A percentile compares a stretch with the other conserved stretches of the same genome.
Conservation (phyloP, 2,888 invertebrate genomes). For the Beris chalybata region DNA sequence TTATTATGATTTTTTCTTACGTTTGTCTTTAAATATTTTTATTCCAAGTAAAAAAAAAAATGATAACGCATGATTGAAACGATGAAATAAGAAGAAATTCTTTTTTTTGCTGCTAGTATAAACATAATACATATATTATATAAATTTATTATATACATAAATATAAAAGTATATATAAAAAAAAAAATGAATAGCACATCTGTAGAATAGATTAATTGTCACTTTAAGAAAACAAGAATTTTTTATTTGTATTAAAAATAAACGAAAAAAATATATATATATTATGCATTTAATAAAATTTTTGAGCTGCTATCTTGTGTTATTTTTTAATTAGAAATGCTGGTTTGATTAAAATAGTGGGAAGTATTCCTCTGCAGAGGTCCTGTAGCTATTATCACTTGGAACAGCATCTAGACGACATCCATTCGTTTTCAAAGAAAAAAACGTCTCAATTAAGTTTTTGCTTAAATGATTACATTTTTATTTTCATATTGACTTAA, state of each 20-base stretch:
- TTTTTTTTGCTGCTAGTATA: constrained; percentile 13
- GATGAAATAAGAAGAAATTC: neutral
- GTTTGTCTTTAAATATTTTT: neutral
- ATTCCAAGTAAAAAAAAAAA: neutral
- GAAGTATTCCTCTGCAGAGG: too few relatives aligned
- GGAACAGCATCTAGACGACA: too few relatives aligned
- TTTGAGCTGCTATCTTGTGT: constrained; percentile 32
- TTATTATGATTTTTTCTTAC: too few relatives aligned
- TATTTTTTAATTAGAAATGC: too few relatives aligned
- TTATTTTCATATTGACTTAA: too few relatives aligned
- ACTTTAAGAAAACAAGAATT: constrained; percentile 27
- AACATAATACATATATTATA: constrained; percentile 8
- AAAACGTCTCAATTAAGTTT: too few relatives aligned
- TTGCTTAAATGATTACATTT: too few relatives aligned
- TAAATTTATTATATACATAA: constrained; percentile 16
- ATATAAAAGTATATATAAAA: neutral
- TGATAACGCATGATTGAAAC: constrained; percentile 3
- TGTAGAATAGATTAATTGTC: constrained; percentile 31
- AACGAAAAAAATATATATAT: constrained; percentile 35
- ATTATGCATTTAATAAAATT: constrained; percentile 40
- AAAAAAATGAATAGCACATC: constrained; percentile 23
- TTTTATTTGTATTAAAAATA: constrained; percentile 30
- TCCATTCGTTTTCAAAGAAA: too few relatives aligned
- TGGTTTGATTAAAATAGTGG: too few relatives aligned
- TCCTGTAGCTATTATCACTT: too few relatives aligned